A percentile compares a stretch with the other conserved stretches of the same genome.
Evolutionary conservation across 2,888 invertebrate species (phyloP).

Genomic region (Willowsia nigromaculata): DNA sequence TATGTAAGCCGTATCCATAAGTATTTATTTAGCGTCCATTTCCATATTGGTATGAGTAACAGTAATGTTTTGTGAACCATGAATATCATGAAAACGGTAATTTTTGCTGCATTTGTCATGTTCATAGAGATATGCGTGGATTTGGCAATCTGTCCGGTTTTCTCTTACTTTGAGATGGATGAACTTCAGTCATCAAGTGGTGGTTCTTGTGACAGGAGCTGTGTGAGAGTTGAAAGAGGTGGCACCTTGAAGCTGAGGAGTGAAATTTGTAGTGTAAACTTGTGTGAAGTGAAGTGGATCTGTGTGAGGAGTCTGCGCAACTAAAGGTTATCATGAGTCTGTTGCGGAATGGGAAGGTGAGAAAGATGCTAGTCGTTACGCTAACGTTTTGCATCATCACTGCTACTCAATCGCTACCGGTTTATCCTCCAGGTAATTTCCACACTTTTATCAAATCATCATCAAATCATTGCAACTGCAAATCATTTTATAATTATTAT

Average conservation of each 20-base stretch:
- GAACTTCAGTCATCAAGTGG: conserved; percentile 25
- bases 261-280: neutral
- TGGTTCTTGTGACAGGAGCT: conserved; percentile 16
- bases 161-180: neutral
- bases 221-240: neutral
- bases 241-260: neutral
- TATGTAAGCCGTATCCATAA: no score
- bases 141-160: neutral
- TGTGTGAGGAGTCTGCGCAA: neutral
- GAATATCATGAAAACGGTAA: no score
- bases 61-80: no score
- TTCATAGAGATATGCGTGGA: no score
- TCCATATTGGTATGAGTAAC: no score
- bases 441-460: neutral
- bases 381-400: conserved; percentile 55
- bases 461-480: no score
- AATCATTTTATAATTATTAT: no score
- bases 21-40: no score
- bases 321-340: neutral
- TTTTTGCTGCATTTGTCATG: no score
- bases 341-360: neutral
- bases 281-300: neutral
- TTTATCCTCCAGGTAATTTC: conserved; percentile 10
- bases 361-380: conserved; percentile 47
- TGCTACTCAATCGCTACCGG: neutral